Percentiles rank a stretch among this genome's conserved stretches.
phyloP scores from a whole-genome alignment of 2,797 vertebrate genomes.

The Cryptoblepharus egeriae region DNA sequence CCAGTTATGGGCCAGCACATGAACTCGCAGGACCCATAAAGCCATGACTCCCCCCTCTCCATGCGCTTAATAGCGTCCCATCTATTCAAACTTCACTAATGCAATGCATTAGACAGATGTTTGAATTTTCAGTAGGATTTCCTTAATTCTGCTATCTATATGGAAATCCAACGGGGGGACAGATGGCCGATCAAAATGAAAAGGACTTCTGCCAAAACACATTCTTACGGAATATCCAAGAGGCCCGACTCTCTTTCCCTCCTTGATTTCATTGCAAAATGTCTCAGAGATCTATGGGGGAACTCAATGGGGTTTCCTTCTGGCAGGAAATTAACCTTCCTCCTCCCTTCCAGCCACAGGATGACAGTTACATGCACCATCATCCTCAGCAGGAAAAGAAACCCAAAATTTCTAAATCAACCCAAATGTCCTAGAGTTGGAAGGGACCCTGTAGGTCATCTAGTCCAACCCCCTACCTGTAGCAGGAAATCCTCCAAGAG shows the following conservation, averaged over 20 bases:
- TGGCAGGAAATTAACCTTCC: too few relatives aligned
- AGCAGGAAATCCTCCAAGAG: too few relatives aligned
- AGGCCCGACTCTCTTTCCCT: slow-evolving; percentile 11
- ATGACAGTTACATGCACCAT: too few relatives aligned
- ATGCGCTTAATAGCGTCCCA: not conserved
- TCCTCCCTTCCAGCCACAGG: too few relatives aligned
- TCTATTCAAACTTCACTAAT: not conserved
- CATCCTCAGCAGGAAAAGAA: too few relatives aligned
- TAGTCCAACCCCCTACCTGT: too few relatives aligned
- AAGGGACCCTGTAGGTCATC: too few relatives aligned
- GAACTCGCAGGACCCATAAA: not conserved
- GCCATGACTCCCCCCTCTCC: accelerated
- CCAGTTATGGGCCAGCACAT: not conserved
- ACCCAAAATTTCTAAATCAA: too few relatives aligned
- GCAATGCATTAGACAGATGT: slow-evolving; percentile 23
- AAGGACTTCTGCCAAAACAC: slow-evolving; percentile 46
- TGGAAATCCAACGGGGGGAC: slow-evolving; percentile 47
- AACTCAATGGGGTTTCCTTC: too few relatives aligned
- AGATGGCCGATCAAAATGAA: slow-evolving; percentile 55
- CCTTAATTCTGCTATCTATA: slow-evolving; percentile 41
- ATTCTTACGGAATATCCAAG: slow-evolving; percentile 29
- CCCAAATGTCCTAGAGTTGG: too few relatives aligned
- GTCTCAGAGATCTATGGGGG: not conserved
- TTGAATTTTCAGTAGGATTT: slow-evolving; percentile 10
- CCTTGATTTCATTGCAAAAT: not conserved